Evolutionary conservation across 2,113 vertebrate species (phyloP), one percentile per base, ranked within the genome.

Genomic region (Sphaerodactylus townsendi): DNA sequence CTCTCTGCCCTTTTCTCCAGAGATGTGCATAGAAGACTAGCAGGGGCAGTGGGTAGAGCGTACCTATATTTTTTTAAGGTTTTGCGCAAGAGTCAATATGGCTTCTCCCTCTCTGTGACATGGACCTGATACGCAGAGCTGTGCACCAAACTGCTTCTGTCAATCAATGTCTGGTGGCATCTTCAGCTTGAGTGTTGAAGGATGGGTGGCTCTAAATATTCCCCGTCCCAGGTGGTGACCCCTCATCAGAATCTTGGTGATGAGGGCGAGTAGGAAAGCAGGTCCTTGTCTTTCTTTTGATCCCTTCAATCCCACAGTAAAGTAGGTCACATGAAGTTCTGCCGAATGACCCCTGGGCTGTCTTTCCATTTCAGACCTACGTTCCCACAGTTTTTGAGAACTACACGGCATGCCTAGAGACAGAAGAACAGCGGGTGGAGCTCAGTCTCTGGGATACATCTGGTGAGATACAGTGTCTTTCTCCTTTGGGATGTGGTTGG

Each of bases 361-460:
- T 30, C n/a, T 72, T 48, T 33, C 73, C 3, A n/a, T 86, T 91
- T 10, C 93, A 99, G 98, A 98, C 98, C 0, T 99, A 99, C 21
- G 97, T 99, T 86, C 98, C 98, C 44, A 99, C 98, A 19, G 98
- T 99, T 89, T 99, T 99, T 92, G 98, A 99, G 93, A 99, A 99
- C 95, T 99, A 99, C 95, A 99, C 98, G 3, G 97, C 98, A 85
- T 97, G 97, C 88, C 91, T 99, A 96, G 97, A 98, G 90, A 96
- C 97, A 3, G 98, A 99, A 77, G 98, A 97, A 23, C 98, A 98
- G 92, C 96, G 98, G 44, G 97, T 99, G 77, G 98, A 99, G 95
- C 97, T 99, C 75, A 99, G 98, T 87, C 96, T 99, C 17, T 99
- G 98, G 98, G 98, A 99, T 92, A 99, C 98, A 75, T 99, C 98